These are phyloP conservation scores for Atlantisia rogersi DNA, from an alignment of 2,113 vertebrate species.

Conservation along the genomic window DNA sequence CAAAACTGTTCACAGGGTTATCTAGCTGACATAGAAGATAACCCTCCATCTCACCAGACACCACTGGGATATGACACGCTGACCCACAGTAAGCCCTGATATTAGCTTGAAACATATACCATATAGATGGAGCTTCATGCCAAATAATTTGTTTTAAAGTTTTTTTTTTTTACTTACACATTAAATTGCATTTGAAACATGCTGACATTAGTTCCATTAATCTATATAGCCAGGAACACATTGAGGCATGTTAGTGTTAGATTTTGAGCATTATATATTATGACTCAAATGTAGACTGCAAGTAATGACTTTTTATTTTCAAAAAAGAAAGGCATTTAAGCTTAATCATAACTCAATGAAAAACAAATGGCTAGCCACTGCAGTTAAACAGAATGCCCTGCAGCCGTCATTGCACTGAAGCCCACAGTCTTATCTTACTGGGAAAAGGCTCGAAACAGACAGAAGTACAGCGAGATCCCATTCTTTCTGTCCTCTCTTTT, in stretches of 20 bases:
- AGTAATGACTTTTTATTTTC: neutral
- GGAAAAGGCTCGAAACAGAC: neutral
- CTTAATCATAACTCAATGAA: neutral
- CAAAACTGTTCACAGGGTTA: constrained; percentile 73
- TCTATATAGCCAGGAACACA: neutral
- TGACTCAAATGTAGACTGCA: neutral
- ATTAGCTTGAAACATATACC: constrained; percentile 76
- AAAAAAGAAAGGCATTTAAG: neutral
- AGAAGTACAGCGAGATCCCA: neutral
- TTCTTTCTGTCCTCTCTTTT: neutral
- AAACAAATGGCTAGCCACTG: neutral
- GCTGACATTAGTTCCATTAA: neutral
- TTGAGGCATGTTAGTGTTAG: neutral
- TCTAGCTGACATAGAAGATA: constrained; percentile 76
- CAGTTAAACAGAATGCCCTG: neutral
- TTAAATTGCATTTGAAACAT: constrained; percentile 18
- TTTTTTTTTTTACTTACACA: constrained; percentile 8
- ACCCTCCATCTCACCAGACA: constrained; percentile 75
- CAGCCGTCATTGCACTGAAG: neutral
- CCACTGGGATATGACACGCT: constrained; percentile 78
- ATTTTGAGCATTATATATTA: neutral
- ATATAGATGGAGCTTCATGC: constrained; percentile 11
- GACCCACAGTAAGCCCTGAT: constrained; percentile 75
- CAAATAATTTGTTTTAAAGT: constrained; percentile 64
- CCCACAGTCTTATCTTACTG: neutral